Percentiles rank a stretch among this genome's conserved stretches.
Evolutionary conservation across 2,797 vertebrate species (phyloP).

Genomic region (Amniataba percoides): DNA sequence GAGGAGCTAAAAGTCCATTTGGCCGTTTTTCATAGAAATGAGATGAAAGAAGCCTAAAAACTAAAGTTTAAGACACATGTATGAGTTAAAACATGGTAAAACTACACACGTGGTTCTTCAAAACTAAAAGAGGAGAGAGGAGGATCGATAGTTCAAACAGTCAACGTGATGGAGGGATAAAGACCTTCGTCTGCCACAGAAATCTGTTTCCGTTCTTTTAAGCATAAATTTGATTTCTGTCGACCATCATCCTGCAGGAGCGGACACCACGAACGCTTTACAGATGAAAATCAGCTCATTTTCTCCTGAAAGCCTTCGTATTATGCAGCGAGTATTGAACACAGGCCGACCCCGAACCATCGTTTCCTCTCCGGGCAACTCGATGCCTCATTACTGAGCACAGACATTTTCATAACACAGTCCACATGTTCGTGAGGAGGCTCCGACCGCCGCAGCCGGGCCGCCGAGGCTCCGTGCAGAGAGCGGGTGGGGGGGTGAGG

Average conservation of each 20-base stretch:
- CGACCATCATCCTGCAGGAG: not conserved
- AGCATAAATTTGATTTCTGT: constrained; percentile 28
- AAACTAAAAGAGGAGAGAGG: not conserved
- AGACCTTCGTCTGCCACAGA: constrained; percentile 19
- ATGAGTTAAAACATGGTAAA: not conserved
- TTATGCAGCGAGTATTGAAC: constrained; percentile 24
- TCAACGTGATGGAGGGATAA: not conserved
- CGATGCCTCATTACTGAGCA: constrained; percentile 64
- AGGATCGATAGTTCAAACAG: not conserved
- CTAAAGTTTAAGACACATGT: not conserved
- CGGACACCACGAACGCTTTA: not conserved
- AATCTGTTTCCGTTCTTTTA: constrained; percentile 16
- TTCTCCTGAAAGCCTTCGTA: not conserved
- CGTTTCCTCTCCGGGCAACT: constrained; percentile 43
- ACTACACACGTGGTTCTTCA: no score
- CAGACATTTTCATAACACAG: constrained; percentile 61
- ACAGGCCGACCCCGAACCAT: constrained; percentile 9
- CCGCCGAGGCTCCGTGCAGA: constrained; percentile 33
- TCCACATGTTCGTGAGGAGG: constrained; percentile 67
- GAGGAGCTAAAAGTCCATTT: no score
- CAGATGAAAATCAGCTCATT: constrained; percentile 29
- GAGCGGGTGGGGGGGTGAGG: not conserved
- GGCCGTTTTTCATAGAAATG: not conserved
- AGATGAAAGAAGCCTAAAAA: not conserved
- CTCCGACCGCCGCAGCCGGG: constrained; percentile 25